Base-by-base conservation (phyloP, 2,888 invertebrate genomes). In the Leptopilina syphax region DNA sequence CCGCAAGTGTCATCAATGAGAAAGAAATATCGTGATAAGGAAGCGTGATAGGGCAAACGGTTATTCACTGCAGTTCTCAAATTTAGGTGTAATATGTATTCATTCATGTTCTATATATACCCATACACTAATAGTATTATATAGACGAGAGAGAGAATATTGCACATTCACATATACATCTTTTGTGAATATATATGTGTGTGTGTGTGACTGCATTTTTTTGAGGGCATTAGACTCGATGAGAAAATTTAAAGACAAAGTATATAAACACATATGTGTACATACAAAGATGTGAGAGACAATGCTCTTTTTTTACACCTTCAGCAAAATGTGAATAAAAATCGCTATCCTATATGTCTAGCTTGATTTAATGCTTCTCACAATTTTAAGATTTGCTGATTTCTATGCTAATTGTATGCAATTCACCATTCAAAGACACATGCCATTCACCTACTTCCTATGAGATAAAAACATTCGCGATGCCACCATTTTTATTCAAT, bases 201-300 rank as follows among this genome's bases (percentile, higher is more conserved):
- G 18, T 18, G 34, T 60, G n/a, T 60, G 73, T 77, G 82, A 34
- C 47, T 47, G 7, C 47, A 47, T 47, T 47, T 50, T 80, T 79
- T 77, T 12, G 81, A 70, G 83, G 81, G 81, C 85, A 85, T 86
- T 86, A 85, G 84, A 86, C 85, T 82, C 79, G 84, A 81, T 86
- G 86, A 86, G 83, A 86, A 85, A 85, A 83, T 60, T 79, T 77
- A 27, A 50, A 67, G 66, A 9, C 73, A 76, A 44, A 50, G 70
- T 70, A 70, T 50, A 54, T 24, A 70, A 27, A 70, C 50, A 27
- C 7, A 34, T 34, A 34, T 18, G 18, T 18, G 18, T 18, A 18
- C 18, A 18, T 3, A 34, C 34, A 34, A 34, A 34, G 34, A 3
- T 34, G 34, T 34, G 34, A 34, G 63, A 63, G 24, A 70, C 70